phyloP scores from a whole-genome alignment of 23 tunicate genomes.

The Trididemnum miniatum region DNA sequence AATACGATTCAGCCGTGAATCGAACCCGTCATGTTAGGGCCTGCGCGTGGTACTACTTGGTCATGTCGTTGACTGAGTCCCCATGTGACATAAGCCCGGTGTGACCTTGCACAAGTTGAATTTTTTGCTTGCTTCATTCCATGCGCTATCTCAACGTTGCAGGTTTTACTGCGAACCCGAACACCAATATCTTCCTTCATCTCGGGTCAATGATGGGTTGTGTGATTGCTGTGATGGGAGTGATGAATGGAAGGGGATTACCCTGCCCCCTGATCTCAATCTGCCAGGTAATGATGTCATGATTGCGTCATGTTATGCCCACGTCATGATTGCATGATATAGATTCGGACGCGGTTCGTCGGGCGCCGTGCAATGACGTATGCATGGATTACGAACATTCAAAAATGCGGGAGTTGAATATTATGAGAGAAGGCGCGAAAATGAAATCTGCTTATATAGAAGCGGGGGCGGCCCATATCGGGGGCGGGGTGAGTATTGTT shows the following conservation, averaged over 20 bases:
- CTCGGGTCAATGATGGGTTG: conserved; percentile 95
- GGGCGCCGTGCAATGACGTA: conserved; percentile 80
- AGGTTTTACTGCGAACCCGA: conserved; percentile 99
- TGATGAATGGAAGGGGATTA: conserved; percentile 97
- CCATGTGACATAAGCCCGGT: too few species aligned
- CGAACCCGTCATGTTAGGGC: too few species aligned
- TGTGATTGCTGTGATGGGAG: conserved; percentile 99
- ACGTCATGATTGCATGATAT: not conserved
- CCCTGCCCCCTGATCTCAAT: conserved; percentile 68
- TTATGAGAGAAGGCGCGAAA: conserved; percentile 55
- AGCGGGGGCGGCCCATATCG: conserved; percentile 38
- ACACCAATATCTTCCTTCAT: conserved; percentile 83
- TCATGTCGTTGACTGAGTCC: too few species aligned
- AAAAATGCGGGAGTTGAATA: conserved; percentile 58
- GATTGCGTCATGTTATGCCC: not conserved
- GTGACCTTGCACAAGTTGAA: too few species aligned
- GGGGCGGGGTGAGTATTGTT: conserved; percentile 48
- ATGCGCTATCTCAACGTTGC: too few species aligned
- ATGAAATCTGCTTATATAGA: conserved; percentile 46
- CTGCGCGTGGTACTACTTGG: too few species aligned
- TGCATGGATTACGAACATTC: conserved; percentile 85
- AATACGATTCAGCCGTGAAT: too few species aligned
- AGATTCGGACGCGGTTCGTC: conserved; percentile 57
- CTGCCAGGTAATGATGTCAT: conserved; percentile 55
- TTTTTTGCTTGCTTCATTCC: too few species aligned